Base-by-base conservation (phyloP, 2,113 vertebrate species). In the Benitochromis conjunctus region DNA sequence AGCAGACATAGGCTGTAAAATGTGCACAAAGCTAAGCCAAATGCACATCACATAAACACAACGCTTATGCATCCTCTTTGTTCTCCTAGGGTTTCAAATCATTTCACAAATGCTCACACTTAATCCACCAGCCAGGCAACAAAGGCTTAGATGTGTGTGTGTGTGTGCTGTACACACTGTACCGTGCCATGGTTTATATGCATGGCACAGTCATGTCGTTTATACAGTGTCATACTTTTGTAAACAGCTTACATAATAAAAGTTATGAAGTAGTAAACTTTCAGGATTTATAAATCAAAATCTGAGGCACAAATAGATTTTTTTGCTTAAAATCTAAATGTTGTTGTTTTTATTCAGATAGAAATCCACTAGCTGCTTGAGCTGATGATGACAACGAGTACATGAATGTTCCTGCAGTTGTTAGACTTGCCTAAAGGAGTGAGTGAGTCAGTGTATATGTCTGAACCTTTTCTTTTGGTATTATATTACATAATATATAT, bases 71-170 rank as follows among this genome's bases (percentile, higher is more conserved):
- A 46, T 5, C 51, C 74, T 77, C 46, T 87, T 48, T 85, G 82
- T 81, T 60, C 80, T 86, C 54, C 54, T 5, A n/a, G 62, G 92
- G 86, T 24, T 86, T 90, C 57, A 86, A 88, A 90, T 85, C 62
- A 88, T 89, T 94, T 90, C 74, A 83, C 74, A 93, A 94, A 88
- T 82, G 53, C 80, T 85, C 89, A 58, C 87, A 77, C 62, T 88
- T 88, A 90, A 92, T 90, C 89, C 91, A 88, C 85, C 86, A 87
- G 86, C 57, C 79, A 66, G 71, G 77, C 81, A 41, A 87, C 82
- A 85, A 84, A 92, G 81, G 81, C 86, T 89, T 53, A 76, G 81
- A 54, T 6, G 6, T 48, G 38, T 84, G 71, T 83, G 69, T 9
- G 66, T 38, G 58, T 46, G 58, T 18, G 19, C 60, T 26, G 26